Conservation (phyloP, 2,888 invertebrate genomes). For the Crematogaster levior region DNA sequence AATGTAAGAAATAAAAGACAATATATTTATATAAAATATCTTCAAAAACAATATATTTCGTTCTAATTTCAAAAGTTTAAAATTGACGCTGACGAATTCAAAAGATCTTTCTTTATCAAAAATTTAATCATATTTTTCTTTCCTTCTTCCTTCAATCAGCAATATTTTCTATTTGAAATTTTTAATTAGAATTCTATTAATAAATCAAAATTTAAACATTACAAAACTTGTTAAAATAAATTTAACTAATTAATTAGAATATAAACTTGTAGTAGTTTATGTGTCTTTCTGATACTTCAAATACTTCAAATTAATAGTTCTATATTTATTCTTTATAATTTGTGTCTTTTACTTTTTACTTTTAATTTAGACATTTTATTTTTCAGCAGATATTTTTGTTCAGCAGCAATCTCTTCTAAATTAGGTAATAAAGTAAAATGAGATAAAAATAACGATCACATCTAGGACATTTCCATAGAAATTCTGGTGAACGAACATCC, state of each 20-base stretch:
- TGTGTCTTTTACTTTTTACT: background rate
- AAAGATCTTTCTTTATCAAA: background rate
- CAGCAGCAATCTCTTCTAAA: background rate
- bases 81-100: background rate
- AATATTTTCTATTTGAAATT: background rate
- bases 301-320: background rate
- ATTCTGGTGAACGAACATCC: slow-evolving; percentile 5
- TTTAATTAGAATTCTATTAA: background rate
- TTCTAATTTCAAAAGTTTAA: background rate
- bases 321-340: background rate
- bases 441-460: background rate
- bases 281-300: background rate
- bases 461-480: background rate
- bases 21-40: background rate
- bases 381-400: background rate
- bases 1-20: background rate
- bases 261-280: background rate
- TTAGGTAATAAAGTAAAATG: slow-evolving; percentile 17
- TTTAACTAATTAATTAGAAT: background rate
- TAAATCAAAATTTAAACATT: background rate
- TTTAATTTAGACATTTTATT: background rate
- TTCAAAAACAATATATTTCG: background rate
- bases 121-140: background rate
- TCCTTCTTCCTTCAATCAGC: background rate
- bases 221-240: background rate